Conservation (phyloP, 2,113 vertebrate genomes). For the Opisthocomus hoazin region DNA sequence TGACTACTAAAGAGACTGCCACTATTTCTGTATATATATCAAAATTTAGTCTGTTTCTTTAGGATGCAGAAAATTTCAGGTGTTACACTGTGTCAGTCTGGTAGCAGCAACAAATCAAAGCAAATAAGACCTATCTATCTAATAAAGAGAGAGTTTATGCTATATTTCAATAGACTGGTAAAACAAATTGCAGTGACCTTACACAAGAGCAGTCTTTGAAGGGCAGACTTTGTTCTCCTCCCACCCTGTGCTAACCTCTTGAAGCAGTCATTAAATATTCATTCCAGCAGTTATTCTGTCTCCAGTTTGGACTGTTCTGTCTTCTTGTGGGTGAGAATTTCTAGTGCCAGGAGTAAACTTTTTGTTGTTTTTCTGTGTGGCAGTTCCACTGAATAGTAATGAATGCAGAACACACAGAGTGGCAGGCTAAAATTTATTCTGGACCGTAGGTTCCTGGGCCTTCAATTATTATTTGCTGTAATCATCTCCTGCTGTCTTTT, state of each 20-base stretch:
- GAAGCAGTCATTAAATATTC: conserved; percentile 56
- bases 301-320: background rate
- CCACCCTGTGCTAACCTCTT: background rate
- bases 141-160: background rate
- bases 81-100: background rate
- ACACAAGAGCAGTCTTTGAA: conserved; percentile 16
- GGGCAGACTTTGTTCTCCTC: conserved; percentile 15
- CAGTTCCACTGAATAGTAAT: conserved; percentile 31
- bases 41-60: background rate
- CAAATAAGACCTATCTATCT: background rate
- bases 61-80: background rate
- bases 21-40: background rate
- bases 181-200: conserved; percentile 40
- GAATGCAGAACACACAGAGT: background rate
- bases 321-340: background rate
- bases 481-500: conserved; percentile 15
- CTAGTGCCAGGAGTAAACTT: conserved; percentile 20
- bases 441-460: background rate
- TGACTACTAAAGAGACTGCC: background rate
- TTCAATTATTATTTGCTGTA: conserved; percentile 41
- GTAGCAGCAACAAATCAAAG: background rate
- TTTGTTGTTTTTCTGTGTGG: background rate
- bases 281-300: conserved; percentile 22
- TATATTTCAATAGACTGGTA: conserved; percentile 2
- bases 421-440: conserved; percentile 23